phyloP scores from a whole-genome alignment of 2,888 invertebrate species.

The Pteria penguin region DNA sequence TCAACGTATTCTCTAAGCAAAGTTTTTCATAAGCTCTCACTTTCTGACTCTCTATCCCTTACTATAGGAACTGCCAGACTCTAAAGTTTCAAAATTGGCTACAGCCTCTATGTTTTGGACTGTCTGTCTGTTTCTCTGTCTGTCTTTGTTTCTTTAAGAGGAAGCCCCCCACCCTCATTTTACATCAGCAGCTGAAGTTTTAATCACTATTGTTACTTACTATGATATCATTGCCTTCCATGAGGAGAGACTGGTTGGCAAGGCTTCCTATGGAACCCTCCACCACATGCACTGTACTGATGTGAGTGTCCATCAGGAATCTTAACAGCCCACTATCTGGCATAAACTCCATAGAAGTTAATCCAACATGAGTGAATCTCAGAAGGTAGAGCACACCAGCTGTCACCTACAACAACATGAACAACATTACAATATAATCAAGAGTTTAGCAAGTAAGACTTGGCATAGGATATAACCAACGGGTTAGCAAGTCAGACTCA shows the following conservation, averaged over 20 bases:
- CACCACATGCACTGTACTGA: constrained; percentile 20
- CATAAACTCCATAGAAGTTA: constrained; percentile 64
- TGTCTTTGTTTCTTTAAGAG: too few species aligned
- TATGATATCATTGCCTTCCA: background rate
- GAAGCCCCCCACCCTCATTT: too few species aligned
- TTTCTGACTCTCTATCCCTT: too few species aligned
- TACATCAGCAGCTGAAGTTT: too few species aligned
- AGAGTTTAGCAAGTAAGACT: background rate
- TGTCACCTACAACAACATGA: constrained; percentile 57
- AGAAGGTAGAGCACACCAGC: constrained; percentile 66
- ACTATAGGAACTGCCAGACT: too few species aligned
- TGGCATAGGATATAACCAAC: background rate
- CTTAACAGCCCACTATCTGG: constrained; percentile 57
- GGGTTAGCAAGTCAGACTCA: too few species aligned
- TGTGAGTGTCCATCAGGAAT: constrained; percentile 50
- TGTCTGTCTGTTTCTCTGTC: too few species aligned
- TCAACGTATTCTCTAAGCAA: too few species aligned
- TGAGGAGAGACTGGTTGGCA: constrained; percentile 3
- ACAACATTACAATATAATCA: background rate
- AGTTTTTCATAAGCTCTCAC: too few species aligned
- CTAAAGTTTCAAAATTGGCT: too few species aligned
- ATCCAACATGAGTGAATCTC: constrained; percentile 63
- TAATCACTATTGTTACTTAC: too few species aligned
- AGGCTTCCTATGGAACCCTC: constrained; percentile 34
- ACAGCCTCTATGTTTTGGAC: too few species aligned